phyloP scores from a whole-genome alignment of 2,113 vertebrate species.

The Symphodus melops region DNA sequence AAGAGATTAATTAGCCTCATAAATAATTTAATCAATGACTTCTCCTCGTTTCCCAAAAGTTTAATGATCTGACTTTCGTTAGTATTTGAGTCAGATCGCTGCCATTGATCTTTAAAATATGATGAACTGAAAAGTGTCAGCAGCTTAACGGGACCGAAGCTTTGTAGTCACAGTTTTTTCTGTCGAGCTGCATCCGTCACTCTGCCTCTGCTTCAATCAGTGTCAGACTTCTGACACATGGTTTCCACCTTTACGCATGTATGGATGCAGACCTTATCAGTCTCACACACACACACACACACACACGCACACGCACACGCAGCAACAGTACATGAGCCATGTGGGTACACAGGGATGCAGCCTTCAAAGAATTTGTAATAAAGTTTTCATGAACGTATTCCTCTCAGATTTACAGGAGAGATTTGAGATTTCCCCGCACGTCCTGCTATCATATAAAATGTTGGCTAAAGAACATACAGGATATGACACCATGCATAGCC shows the following conservation, averaged over 20 bases:
- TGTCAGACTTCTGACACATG: conserved; percentile 26
- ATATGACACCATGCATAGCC: background rate
- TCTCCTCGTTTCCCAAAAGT: conserved; percentile 75
- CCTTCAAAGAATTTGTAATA: conserved; percentile 21
- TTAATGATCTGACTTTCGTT: conserved; percentile 78
- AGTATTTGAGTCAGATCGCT: conserved; percentile 75
- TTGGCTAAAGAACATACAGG: conserved; percentile 8
- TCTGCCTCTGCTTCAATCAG: conserved; percentile 15
- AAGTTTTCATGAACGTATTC: conserved; percentile 24
- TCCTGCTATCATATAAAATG: background rate
- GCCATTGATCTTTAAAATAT: conserved; percentile 75
- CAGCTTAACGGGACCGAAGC: conserved; percentile 63
- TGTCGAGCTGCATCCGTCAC: conserved; percentile 49
- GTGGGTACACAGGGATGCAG: background rate
- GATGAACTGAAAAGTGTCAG: conserved; percentile 72
- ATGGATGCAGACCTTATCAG: conserved; percentile 20
- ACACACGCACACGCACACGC: too few relatives aligned
- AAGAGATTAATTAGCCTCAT: conserved; percentile 81
- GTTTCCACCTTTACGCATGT: conserved; percentile 48
- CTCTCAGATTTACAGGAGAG: conserved; percentile 8
- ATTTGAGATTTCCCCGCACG: background rate
- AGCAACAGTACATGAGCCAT: conserved; percentile 34
- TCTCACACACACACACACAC: conserved; percentile 19
- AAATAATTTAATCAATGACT: conserved; percentile 82
- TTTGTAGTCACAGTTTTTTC: conserved; percentile 50